These are phyloP conservation scores for Grapholita molesta DNA, from an alignment of 1,140 invertebrate species.

Conservation along the genomic window DNA sequence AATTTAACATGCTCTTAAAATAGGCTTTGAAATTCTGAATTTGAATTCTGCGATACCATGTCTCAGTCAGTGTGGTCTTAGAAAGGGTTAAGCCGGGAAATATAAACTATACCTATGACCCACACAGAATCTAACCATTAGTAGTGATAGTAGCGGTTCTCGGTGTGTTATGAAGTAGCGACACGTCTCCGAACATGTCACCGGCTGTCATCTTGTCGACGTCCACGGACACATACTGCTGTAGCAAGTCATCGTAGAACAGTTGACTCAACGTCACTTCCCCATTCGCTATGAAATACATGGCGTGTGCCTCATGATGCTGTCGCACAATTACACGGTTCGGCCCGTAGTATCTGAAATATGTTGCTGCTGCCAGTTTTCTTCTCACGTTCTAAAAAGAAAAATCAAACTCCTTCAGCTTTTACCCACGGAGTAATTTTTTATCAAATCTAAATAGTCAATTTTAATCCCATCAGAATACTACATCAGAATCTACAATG, in stretches of 20 bases:
- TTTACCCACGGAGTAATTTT: too few species aligned
- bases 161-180: slow-evolving; percentile 79
- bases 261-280: slow-evolving; percentile 75
- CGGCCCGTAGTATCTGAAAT: slow-evolving; percentile 79
- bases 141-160: slow-evolving; percentile 79
- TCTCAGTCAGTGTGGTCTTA: too few species aligned
- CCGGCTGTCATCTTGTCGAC: slow-evolving; percentile 69
- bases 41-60: too few species aligned
- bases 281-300: slow-evolving; percentile 81
- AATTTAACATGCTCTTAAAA: too few species aligned
- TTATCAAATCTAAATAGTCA: too few species aligned
- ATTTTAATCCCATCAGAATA: too few species aligned
- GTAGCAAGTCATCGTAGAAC: slow-evolving; percentile 72
- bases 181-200: slow-evolving; percentile 82
- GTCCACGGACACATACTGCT: slow-evolving; percentile 70
- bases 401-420: too few species aligned
- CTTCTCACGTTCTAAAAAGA: slow-evolving; percentile 71
- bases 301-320: slow-evolving; percentile 74
- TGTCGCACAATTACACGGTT: slow-evolving; percentile 79
- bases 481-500: too few species aligned
- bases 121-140: slow-evolving; percentile 65
- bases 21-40: too few species aligned
- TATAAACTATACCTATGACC: too few species aligned
- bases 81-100: too few species aligned
- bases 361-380: slow-evolving; percentile 74